phyloP scores from a whole-genome alignment of 2,113 vertebrate genomes.

The Entelurus aequoreus region DNA sequence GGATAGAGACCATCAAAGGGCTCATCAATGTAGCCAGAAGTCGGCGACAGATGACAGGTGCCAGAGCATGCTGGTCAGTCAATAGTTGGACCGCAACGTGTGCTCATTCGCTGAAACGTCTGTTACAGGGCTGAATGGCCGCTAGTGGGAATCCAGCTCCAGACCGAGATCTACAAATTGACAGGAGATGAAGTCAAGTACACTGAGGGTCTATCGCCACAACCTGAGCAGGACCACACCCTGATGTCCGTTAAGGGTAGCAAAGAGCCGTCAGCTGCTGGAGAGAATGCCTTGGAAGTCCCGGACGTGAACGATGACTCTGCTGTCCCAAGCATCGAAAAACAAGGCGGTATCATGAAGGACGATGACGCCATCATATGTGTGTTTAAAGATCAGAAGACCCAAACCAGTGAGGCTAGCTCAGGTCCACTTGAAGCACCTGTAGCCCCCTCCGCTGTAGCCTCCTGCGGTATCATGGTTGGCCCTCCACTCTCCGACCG shows the following conservation, averaged over 20 bases:
- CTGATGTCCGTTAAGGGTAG: not conserved
- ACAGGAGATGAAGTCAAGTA: slow-evolving; percentile 1
- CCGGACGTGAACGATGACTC: not conserved
- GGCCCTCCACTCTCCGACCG: slow-evolving; percentile 4
- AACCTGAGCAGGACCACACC: not conserved
- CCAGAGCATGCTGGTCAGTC: not conserved
- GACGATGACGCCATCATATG: slow-evolving; percentile 15
- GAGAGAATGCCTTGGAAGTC: not conserved
- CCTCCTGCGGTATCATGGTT: slow-evolving; percentile 8
- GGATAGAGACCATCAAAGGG: slow-evolving; percentile 2
- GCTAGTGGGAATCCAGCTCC: slow-evolving; percentile 1
- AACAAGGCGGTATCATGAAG: slow-evolving; percentile 17
- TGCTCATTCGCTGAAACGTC: not conserved
- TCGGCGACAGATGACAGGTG: not conserved
- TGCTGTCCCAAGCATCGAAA: not conserved
- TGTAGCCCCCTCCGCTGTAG: not conserved
- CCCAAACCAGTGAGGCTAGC: fast-evolving
- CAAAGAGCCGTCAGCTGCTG: not conserved
- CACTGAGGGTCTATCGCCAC: not conserved
- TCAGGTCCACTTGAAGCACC: not conserved
- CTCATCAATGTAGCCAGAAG: not conserved
- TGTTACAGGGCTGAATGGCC: slow-evolving; percentile 13
- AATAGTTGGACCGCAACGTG: too few species aligned
- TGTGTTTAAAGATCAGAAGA: not conserved
- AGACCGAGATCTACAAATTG: slow-evolving; percentile 37